Percentiles rank a stretch among this genome's conserved stretches.
These are phyloP conservation scores for Brotula barbata DNA, from an alignment of 2,797 vertebrate genomes.

Conservation along the genomic window DNA sequence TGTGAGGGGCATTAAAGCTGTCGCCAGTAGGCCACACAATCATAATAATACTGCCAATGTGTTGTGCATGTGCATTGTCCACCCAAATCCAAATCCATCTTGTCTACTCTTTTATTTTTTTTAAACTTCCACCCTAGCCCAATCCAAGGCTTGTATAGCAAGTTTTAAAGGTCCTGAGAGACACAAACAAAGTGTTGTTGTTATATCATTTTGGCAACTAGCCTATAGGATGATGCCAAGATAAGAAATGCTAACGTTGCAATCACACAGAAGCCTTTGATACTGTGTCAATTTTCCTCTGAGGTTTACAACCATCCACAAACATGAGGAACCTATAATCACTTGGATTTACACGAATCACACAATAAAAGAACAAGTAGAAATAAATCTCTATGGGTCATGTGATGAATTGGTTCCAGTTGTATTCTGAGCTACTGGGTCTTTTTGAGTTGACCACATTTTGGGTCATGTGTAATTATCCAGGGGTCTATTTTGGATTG, in stretches of 20 bases:
- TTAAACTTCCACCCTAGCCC: slow-evolving; percentile 19
- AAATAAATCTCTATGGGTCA: not conserved
- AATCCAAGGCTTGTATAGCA: slow-evolving; percentile 20
- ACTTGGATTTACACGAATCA: slow-evolving; percentile 12
- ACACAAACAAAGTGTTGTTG: slow-evolving; percentile 6
- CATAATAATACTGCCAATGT: too few relatives aligned
- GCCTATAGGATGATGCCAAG: slow-evolving; percentile 15
- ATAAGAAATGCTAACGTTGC: slow-evolving; percentile 11
- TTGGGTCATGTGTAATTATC: too few relatives aligned
- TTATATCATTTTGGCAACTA: slow-evolving; percentile 12
- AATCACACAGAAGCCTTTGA: slow-evolving; percentile 26
- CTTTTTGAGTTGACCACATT: too few relatives aligned
- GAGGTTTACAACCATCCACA: slow-evolving; percentile 18
- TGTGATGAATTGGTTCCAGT: too few relatives aligned
- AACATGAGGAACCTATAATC: slow-evolving; percentile 10
- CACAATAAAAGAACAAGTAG: slow-evolving; percentile 1
- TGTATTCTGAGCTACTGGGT: too few relatives aligned
- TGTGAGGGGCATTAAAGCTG: too few relatives aligned
- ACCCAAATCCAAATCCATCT: too few relatives aligned
- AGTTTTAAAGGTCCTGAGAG: slow-evolving; percentile 18
- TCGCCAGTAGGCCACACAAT: too few relatives aligned
- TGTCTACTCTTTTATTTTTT: slow-evolving; percentile 21
- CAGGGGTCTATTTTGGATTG: too few relatives aligned
- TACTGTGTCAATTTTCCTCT: slow-evolving; percentile 31
- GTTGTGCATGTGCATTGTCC: too few relatives aligned